phyloP scores from a whole-genome alignment of 1,140 invertebrate genomes.

The Drosophila erecta region DNA sequence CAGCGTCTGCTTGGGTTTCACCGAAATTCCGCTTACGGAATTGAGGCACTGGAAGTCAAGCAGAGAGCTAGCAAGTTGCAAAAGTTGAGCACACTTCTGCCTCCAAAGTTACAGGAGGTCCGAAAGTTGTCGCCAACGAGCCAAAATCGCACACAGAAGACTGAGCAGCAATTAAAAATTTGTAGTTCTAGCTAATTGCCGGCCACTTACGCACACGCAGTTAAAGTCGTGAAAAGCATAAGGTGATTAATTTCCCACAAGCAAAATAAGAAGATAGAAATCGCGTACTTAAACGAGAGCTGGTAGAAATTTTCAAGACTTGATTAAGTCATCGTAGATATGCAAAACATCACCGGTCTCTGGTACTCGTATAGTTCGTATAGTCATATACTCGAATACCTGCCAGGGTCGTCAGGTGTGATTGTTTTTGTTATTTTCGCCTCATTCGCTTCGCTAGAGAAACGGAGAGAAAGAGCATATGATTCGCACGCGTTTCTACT shows the following conservation, averaged over 20 bases:
- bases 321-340: conserved; percentile 76
- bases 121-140: conserved; percentile 66
- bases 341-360: conserved; percentile 54
- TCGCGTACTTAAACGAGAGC: conserved; percentile 17
- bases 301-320: conserved; percentile 32
- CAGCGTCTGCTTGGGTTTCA: conserved; percentile 40
- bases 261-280: not conserved
- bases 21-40: conserved; percentile 49
- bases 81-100: conserved; percentile 69
- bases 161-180: conserved; percentile 28
- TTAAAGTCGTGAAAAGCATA: conserved; percentile 72
- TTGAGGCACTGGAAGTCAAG: conserved; percentile 38
- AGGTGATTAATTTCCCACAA: conserved; percentile 59
- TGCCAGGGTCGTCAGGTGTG: conserved; percentile 70
- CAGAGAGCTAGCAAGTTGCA: conserved; percentile 33
- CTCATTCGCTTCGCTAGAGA: conserved; percentile 2
- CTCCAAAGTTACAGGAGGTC: conserved; percentile 63
- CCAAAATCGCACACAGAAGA: conserved; percentile 32
- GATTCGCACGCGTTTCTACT: conserved; percentile 55
- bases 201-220: conserved; percentile 51
- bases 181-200: conserved; percentile 58
- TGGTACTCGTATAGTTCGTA: conserved; percentile 35
- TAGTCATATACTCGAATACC: conserved; percentile 35
- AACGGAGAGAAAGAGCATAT: conserved; percentile 15
- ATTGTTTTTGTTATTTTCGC: conserved; percentile 41